Evolutionary conservation across 2,888 invertebrate species (phyloP).

Genomic region (Lasioglossum leucozonium): DNA sequence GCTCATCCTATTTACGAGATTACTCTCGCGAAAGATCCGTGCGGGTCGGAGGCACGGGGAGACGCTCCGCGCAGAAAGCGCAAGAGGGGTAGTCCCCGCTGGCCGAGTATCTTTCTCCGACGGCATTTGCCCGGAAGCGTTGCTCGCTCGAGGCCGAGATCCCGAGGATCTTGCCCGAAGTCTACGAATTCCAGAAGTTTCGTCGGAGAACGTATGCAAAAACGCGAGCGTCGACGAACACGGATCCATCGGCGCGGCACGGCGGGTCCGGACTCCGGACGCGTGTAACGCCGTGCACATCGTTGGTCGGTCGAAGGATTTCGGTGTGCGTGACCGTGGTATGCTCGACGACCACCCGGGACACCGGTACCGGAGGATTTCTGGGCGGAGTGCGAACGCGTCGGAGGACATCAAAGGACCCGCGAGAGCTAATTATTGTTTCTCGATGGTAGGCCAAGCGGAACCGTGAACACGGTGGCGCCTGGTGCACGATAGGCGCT

Average conservation of each 20-base stretch:
- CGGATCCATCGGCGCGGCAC: constrained; percentile 22
- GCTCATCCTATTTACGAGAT: constrained; percentile 53
- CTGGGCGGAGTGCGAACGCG: constrained; percentile 82
- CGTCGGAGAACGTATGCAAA: constrained; percentile 38
- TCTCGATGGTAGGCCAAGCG: constrained; percentile 76
- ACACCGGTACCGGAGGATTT: constrained; percentile 75
- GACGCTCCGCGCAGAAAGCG: neutral
- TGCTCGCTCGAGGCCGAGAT: neutral
- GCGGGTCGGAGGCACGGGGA: neutral
- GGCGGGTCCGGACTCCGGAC: constrained; percentile 5
- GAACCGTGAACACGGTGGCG: constrained; percentile 79
- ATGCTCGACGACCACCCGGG: constrained; percentile 71
- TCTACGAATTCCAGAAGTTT: constrained; percentile 21
- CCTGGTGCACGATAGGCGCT: constrained; percentile 78
- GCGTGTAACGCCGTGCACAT: constrained; percentile 19
- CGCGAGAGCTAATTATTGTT: constrained; percentile 83
- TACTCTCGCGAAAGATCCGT: constrained; percentile 31
- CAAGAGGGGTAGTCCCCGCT: neutral
- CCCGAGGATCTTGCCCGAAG: neutral
- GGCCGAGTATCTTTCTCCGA: neutral
- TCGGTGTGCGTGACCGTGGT: constrained; percentile 61
- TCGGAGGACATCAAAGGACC: constrained; percentile 82
- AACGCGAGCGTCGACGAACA: constrained; percentile 27
- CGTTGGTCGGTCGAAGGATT: neutral
- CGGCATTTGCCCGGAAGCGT: neutral